Evolutionary conservation across 2,797 vertebrate species (phyloP).

Genomic region (Masticophis lateralis): DNA sequence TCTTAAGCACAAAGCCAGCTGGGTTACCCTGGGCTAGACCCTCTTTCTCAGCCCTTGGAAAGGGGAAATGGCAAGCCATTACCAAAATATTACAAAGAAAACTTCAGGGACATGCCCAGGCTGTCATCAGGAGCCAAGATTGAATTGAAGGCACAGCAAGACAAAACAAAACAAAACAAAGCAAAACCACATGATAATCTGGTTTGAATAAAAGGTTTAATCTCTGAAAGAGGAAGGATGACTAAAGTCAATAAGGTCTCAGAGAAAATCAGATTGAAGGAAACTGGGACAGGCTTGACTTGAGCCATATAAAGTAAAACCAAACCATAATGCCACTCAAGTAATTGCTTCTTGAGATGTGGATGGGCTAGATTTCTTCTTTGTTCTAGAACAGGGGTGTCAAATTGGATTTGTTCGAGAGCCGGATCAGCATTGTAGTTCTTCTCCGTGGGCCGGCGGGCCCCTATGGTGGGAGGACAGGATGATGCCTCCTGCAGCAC

Average conservation of each 20-base stretch:
- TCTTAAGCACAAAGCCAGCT: background rate
- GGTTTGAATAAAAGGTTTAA: background rate
- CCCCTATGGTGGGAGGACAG: too few species aligned
- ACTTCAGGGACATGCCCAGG: background rate
- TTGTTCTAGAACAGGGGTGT: background rate
- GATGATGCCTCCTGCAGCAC: too few species aligned
- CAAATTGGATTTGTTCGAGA: too few species aligned
- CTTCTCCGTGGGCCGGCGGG: too few species aligned
- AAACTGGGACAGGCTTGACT: background rate
- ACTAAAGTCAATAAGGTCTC: background rate
- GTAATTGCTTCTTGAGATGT: background rate
- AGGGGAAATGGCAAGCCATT: background rate
- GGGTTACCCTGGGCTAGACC: background rate
- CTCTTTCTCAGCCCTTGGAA: background rate
- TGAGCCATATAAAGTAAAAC: background rate
- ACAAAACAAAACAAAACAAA: background rate
- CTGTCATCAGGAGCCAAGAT: background rate
- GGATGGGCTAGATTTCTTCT: background rate
- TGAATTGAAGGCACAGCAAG: background rate
- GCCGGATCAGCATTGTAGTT: too few species aligned
- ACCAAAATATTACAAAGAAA: background rate
- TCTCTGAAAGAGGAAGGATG: background rate
- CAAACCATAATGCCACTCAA: background rate
- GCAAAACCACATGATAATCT: background rate
- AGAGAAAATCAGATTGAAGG: background rate